Conservation (phyloP, 1,140 invertebrate species). For the Tetramorium parvispinum region DNA sequence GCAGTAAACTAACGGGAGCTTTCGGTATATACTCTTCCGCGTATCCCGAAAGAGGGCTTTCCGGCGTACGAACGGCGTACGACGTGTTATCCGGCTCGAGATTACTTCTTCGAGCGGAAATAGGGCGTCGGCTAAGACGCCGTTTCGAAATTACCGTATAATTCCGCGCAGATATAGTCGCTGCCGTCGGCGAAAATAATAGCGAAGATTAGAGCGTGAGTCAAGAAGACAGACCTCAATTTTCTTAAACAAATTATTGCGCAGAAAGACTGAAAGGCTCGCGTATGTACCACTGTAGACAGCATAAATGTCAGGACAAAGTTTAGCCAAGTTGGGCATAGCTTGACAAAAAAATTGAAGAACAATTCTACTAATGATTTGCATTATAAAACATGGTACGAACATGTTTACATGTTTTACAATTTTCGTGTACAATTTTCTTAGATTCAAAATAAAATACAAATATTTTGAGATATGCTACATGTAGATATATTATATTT, state of each 20-base stretch:
- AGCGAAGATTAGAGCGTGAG: neutral
- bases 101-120: slow-evolving; percentile 64
- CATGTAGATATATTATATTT: neutral
- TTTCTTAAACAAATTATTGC: slow-evolving; percentile 16
- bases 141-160: slow-evolving; percentile 59
- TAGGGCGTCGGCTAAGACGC: slow-evolving; percentile 40
- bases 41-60: slow-evolving; percentile 52
- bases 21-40: slow-evolving; percentile 33
- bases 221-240: slow-evolving; percentile 29
- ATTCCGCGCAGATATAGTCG: slow-evolving; percentile 45
- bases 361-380: neutral
- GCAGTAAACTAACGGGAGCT: slow-evolving; percentile 64
- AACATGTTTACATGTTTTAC: neutral
- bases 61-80: slow-evolving; percentile 25
- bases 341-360: neutral
- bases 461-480: neutral
- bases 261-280: neutral
- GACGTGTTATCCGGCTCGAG: slow-evolving; percentile 40
- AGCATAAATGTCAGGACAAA: neutral
- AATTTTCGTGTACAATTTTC: neutral
- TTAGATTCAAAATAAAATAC: neutral
- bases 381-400: neutral
- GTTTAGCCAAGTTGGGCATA: too few species aligned
- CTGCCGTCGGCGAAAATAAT: slow-evolving; percentile 21
- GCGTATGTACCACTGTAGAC: neutral